A percentile compares a stretch with the other conserved stretches of the same genome.
Conservation (phyloP, 37 sponge, comb jelly and placozoan genomes). For the Bolinopsis microptera region DNA sequence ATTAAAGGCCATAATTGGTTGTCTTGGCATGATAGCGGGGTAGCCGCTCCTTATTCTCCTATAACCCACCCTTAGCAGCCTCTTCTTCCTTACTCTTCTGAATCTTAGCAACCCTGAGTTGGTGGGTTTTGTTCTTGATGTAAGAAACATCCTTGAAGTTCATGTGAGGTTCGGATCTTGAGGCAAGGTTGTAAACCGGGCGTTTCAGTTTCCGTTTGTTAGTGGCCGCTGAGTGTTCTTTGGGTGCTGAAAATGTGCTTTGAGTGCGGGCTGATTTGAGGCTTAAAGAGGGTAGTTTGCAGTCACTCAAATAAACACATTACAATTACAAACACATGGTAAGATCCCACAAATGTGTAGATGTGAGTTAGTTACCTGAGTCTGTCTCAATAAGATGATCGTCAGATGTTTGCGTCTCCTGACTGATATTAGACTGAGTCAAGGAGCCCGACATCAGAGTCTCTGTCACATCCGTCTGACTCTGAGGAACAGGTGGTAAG, state of each 20-base stretch:
- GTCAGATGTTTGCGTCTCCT: conserved; percentile 32
- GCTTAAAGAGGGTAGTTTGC: no score
- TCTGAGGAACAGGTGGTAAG: not conserved
- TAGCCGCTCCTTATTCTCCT: no score
- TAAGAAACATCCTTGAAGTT: conserved; percentile 41
- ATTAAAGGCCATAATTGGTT: no score
- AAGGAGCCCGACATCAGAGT: not conserved
- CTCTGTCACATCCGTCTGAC: conserved; percentile 4
- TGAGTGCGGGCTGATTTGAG: no score
- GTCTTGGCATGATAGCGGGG: no score
- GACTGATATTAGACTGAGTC: not conserved
- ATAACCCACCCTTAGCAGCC: conserved; percentile 26
- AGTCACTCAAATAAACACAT: no score
- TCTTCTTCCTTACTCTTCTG: conserved; percentile 63
- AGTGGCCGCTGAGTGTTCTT: not conserved
- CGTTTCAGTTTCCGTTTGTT: not conserved
- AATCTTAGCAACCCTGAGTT: conserved; percentile 60
- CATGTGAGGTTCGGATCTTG: not conserved
- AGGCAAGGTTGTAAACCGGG: not conserved
- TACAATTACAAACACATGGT: no score
- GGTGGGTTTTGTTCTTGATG: conserved; percentile 45
- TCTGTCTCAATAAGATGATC: not conserved
- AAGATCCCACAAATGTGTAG: no score
- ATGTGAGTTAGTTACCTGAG: not conserved
- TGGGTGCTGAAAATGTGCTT: not conserved